Conservation (phyloP, 2,888 invertebrate species). For the Mactromeris polynyma region DNA sequence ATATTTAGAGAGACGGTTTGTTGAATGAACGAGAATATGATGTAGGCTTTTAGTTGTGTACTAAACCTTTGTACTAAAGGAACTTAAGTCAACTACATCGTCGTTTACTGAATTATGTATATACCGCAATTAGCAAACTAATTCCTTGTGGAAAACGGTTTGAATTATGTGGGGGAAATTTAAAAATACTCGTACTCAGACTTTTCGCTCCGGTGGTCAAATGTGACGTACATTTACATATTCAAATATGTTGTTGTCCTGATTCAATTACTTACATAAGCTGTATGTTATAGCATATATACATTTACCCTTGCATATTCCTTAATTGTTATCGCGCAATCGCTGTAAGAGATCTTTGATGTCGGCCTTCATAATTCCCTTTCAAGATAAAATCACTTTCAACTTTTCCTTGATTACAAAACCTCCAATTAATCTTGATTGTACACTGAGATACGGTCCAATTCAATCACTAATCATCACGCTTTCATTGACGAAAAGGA, state of each 20-base stretch:
- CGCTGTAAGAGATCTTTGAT: slow-evolving; percentile 40
- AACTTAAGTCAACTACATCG: too few relatives aligned
- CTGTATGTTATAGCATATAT: slow-evolving; percentile 22
- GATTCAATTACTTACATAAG: neutral
- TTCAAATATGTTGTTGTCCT: neutral
- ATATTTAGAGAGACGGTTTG: neutral
- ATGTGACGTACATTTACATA: slow-evolving; percentile 10
- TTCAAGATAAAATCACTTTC: slow-evolving; percentile 37
- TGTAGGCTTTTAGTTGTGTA: neutral
- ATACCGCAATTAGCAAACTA: neutral
- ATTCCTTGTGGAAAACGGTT: neutral
- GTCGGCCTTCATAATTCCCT: slow-evolving; percentile 36
- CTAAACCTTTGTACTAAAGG: too few relatives aligned
- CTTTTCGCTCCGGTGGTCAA: neutral
- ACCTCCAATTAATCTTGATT: slow-evolving; percentile 41
- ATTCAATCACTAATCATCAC: slow-evolving; percentile 42
- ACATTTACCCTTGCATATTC: neutral
- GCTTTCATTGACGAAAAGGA: slow-evolving; percentile 34
- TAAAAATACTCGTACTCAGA: neutral
- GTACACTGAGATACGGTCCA: slow-evolving; percentile 42
- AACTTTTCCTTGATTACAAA: slow-evolving; percentile 46
- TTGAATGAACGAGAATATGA: neutral
- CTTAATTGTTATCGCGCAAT: slow-evolving; percentile 36
- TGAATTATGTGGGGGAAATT: neutral
- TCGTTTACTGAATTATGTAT: neutral